Conservation (phyloP, 2,113 vertebrate species). For the Chloroceryle aenea region DNA sequence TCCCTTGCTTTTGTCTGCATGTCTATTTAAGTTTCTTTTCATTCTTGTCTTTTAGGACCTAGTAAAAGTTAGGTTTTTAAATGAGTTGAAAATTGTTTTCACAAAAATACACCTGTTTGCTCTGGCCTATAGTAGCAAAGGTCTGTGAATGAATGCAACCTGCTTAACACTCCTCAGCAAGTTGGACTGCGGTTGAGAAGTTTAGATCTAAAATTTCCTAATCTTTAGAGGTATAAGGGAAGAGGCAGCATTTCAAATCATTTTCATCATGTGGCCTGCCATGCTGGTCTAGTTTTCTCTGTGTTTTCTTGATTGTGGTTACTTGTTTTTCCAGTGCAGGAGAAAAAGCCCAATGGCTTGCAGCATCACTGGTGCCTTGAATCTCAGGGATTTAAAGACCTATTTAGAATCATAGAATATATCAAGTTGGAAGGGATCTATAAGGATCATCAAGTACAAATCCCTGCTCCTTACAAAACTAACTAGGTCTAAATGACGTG, state of each 20-base stretch:
- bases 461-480: background rate
- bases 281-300: background rate
- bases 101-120: background rate
- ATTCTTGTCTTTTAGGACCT: background rate
- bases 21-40: background rate
- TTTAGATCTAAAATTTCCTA: background rate
- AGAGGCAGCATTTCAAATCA: background rate
- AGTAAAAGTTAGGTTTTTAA: background rate
- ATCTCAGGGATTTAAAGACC: background rate
- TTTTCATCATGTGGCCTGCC: background rate
- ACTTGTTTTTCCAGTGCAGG: background rate
- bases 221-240: background rate
- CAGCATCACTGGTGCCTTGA: background rate
- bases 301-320: background rate
- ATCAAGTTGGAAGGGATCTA: background rate
- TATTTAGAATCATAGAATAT: background rate
- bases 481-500: background rate
- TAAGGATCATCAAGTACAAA: background rate
- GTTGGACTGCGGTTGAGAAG: background rate
- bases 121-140: background rate
- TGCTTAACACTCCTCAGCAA: background rate
- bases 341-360: background rate
- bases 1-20: background rate
- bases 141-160: background rate
- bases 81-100: background rate